Evolutionary conservation across 1,140 invertebrate species (phyloP).

Genomic region (Chironomus tepperi): DNA sequence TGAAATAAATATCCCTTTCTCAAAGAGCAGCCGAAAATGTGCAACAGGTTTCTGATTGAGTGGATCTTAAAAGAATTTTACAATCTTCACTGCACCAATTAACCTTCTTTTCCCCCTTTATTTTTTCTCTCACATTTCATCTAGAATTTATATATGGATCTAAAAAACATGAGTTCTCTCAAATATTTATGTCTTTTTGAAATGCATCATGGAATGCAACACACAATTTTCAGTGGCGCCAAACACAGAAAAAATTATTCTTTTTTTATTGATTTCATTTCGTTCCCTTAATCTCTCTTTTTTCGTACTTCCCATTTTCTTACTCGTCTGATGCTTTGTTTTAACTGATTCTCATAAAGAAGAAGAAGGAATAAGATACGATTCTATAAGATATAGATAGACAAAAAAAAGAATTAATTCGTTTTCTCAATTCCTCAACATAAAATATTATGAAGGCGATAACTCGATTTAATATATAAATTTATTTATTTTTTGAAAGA

Average conservation of each 20-base stretch:
- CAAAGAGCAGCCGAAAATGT: conserved; percentile 6
- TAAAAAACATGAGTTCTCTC: conserved; percentile 10
- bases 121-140: neutral
- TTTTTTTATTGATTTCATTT: conserved; percentile 20
- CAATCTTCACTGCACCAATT: conserved; percentile 3
- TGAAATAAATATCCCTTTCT: neutral
- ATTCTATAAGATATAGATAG: neutral
- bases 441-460: conserved; percentile 12
- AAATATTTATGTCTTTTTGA: conserved; percentile 11
- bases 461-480: conserved; percentile 16
- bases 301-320: neutral
- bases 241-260: neutral
- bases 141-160: neutral
- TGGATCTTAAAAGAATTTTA: conserved; percentile 1
- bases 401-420: neutral
- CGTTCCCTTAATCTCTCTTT: neutral
- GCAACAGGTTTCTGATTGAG: conserved; percentile 20
- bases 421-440: neutral
- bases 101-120: neutral
- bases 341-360: neutral
- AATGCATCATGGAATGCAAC: conserved; percentile 18
- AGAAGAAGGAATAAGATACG: too few species aligned
- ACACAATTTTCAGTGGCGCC: conserved; percentile 8
- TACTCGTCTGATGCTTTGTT: conserved; percentile 15
- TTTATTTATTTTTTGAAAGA: neutral